Percentiles rank a stretch among this genome's conserved stretches.
phyloP scores from a whole-genome alignment of 2,888 invertebrate genomes.

The Ashinkailepas kermadecensis region DNA sequence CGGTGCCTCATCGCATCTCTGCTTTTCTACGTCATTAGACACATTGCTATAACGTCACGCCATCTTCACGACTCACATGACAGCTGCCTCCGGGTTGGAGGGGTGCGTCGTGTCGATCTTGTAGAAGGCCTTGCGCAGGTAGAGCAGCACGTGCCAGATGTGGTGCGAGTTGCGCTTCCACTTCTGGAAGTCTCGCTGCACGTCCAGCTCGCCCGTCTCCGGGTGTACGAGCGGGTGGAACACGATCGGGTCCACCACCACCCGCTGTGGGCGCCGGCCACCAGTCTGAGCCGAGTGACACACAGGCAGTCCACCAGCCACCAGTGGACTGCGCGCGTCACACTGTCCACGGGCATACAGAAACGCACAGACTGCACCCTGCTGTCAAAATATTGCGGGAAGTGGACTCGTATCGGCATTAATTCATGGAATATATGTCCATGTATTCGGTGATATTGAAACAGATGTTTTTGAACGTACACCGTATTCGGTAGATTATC shows the following conservation, averaged over 20 bases:
- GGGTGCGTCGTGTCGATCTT: slow-evolving; percentile 68
- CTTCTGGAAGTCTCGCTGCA: slow-evolving; percentile 68
- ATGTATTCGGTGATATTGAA: too few relatives aligned
- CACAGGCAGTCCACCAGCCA: background rate
- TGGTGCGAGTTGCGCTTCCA: slow-evolving; percentile 79
- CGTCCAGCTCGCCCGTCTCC: slow-evolving; percentile 66
- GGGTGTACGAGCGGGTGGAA: slow-evolving; percentile 80
- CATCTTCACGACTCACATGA: slow-evolving; percentile 39
- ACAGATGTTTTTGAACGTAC: too few relatives aligned
- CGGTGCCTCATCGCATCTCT: too few relatives aligned
- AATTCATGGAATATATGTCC: too few relatives aligned
- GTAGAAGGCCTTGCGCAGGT: slow-evolving; percentile 69
- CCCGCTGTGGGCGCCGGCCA: slow-evolving; percentile 50
- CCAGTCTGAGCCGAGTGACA: background rate
- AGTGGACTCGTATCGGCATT: too few relatives aligned
- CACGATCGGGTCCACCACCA: slow-evolving; percentile 72
- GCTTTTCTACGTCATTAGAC: too few relatives aligned
- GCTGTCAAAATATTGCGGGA: too few relatives aligned
- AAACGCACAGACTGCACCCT: too few relatives aligned
- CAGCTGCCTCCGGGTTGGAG: slow-evolving; percentile 62
- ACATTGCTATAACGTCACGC: too few relatives aligned
- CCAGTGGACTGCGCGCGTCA: too few relatives aligned
- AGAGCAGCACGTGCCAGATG: slow-evolving; percentile 83
- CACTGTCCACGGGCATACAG: too few relatives aligned
- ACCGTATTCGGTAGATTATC: too few relatives aligned